Percentiles rank a stretch among this genome's conserved stretches.
Evolutionary conservation across 2,888 invertebrate genomes (phyloP).

Genomic region (Melanostoma mellinum): DNA sequence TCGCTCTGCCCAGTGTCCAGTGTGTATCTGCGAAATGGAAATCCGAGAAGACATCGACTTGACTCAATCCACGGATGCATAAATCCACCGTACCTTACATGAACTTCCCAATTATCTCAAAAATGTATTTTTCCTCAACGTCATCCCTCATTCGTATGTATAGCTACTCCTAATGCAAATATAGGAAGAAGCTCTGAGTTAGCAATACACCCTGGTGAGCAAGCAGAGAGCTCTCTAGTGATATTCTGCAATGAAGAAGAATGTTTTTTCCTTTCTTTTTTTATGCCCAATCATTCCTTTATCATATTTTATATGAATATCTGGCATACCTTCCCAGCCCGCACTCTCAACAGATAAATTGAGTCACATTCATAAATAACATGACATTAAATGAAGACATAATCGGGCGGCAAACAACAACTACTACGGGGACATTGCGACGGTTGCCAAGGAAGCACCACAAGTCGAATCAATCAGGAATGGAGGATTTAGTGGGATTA

Average conservation of each 20-base stretch:
- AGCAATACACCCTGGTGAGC: slow-evolving; percentile 44
- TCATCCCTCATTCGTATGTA: background rate
- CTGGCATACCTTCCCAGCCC: slow-evolving; percentile 22
- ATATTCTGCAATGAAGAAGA: slow-evolving; percentile 22
- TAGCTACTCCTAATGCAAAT: slow-evolving; percentile 59
- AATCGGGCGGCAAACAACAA: slow-evolving; percentile 67
- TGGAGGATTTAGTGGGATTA: slow-evolving; percentile 65
- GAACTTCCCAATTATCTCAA: slow-evolving; percentile 71
- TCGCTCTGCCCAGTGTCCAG: slow-evolving; percentile 54
- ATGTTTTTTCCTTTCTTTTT: slow-evolving; percentile 1
- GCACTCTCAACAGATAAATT: slow-evolving; percentile 57
- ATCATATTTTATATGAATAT: slow-evolving; percentile 67
- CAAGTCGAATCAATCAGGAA: slow-evolving; percentile 65
- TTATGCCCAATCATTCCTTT: slow-evolving; percentile 48
- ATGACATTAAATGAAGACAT: slow-evolving; percentile 73
- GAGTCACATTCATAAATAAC: slow-evolving; percentile 72
- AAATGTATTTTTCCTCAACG: slow-evolving; percentile 59
- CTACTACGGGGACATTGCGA: slow-evolving; percentile 41
- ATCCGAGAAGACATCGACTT: slow-evolving; percentile 55
- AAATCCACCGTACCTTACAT: slow-evolving; percentile 66
- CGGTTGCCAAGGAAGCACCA: slow-evolving; percentile 45
- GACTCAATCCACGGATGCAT: slow-evolving; percentile 66
- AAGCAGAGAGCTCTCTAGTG: slow-evolving; percentile 40
- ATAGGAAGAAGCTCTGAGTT: slow-evolving; percentile 43
- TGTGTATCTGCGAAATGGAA: slow-evolving; percentile 55